A percentile compares a stretch with the other conserved stretches of the same genome.
Conservation (phyloP, 2,888 invertebrate genomes). For the Brassicogethes aeneus region DNA sequence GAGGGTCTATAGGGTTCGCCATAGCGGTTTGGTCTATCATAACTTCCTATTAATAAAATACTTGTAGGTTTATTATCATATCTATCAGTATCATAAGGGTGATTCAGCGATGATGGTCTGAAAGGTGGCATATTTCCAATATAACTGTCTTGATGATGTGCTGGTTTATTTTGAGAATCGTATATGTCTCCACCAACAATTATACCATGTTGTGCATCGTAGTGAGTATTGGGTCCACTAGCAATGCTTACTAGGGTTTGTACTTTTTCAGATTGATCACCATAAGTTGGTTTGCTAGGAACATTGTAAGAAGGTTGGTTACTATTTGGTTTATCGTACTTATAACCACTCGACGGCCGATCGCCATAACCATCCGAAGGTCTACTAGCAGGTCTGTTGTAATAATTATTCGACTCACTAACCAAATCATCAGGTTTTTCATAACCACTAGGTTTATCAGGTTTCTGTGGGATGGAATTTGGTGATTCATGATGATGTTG, state of each 20-base stretch:
- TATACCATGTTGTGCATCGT: conserved; percentile 28
- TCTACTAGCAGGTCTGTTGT: conserved; percentile 10
- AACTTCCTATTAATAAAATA: conserved; percentile 10
- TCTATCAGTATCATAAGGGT: conserved; percentile 11
- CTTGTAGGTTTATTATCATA: conserved; percentile 11
- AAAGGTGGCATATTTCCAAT: conserved; percentile 13
- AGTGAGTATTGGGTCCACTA: conserved; percentile 23
- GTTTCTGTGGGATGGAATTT: conserved; percentile 2
- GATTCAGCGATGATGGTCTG: conserved; percentile 14
- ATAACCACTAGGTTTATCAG: not conserved
- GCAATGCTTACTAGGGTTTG: conserved; percentile 28
- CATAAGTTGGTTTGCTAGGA: conserved; percentile 7
- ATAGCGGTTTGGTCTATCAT: conserved; percentile 6
- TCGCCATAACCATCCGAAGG: conserved; percentile 6
- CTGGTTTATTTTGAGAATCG: conserved; percentile 5
- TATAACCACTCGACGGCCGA: not conserved
- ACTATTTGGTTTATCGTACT: not conserved
- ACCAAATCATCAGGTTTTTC: too few species aligned
- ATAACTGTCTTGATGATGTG: conserved; percentile 2
- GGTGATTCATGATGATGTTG: not conserved
- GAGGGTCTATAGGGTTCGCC: conserved; percentile 1
- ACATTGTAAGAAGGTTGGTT: conserved; percentile 4
- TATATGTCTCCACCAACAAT: conserved; percentile 20
- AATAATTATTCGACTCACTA: not conserved
- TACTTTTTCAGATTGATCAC: conserved; percentile 18